These are phyloP conservation scores for Entomyzon cyanotis DNA, from an alignment of 2,113 vertebrate species.

Conservation along the genomic window DNA sequence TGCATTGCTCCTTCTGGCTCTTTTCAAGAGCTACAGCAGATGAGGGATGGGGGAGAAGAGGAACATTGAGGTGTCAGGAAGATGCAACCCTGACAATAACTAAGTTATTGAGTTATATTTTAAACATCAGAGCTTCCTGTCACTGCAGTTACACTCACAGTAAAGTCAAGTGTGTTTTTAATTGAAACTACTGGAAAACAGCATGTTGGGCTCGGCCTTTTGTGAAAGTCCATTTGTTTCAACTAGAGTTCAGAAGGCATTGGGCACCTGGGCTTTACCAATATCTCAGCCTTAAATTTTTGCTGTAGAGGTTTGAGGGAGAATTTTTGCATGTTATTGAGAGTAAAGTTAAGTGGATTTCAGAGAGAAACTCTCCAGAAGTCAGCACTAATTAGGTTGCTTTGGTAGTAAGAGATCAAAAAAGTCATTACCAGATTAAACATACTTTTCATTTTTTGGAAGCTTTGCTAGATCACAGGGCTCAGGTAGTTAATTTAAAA, in stretches of 20 bases:
- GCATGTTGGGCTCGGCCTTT: not conserved
- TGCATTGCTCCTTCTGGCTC: not conserved
- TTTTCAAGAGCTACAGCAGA: not conserved
- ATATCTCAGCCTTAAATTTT: not conserved
- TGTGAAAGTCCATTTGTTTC: not conserved
- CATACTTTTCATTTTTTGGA: slow-evolving; percentile 33
- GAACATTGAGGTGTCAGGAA: not conserved
- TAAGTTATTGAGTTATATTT: not conserved
- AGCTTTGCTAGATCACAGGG: slow-evolving; percentile 25
- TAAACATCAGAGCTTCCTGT: not conserved
- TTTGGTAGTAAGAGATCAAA: not conserved
- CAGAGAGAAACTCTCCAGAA: not conserved
- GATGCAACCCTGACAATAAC: not conserved
- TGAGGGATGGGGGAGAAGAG: not conserved
- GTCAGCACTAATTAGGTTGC: not conserved
- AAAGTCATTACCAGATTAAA: slow-evolving; percentile 14
- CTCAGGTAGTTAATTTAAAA: not conserved
- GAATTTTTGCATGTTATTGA: not conserved
- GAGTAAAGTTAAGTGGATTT: not conserved
- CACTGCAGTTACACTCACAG: not conserved
- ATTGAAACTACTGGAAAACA: not conserved
- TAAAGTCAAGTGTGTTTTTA: not conserved
- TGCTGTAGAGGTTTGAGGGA: not conserved
- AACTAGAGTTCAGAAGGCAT: not conserved
- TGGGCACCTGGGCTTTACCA: not conserved